These are phyloP conservation scores for Mimumesa dahlbomi DNA, from an alignment of 2,888 invertebrate genomes.

Conservation along the genomic window DNA sequence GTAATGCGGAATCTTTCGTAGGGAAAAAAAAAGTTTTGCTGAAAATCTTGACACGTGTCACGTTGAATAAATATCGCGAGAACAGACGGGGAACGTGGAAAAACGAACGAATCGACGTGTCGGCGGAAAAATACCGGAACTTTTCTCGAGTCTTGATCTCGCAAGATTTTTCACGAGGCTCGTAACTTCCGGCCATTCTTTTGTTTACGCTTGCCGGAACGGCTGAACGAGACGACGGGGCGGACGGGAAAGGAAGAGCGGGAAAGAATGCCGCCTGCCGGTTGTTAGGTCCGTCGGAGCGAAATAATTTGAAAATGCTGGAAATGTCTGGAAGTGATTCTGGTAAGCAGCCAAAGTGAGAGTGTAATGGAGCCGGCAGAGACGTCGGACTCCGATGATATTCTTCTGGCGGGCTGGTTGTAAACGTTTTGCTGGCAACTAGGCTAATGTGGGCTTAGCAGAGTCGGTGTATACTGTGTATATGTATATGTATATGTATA, in stretches of 20 bases:
- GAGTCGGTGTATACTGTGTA: too few relatives aligned
- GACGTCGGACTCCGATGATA: conserved; percentile 9
- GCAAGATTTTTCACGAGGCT: not conserved
- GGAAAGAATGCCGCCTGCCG: conserved; percentile 3
- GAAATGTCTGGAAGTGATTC: conserved; percentile 59
- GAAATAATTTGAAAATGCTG: conserved; percentile 47
- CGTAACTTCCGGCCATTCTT: not conserved
- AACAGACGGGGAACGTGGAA: too few relatives aligned
- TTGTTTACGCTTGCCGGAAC: not conserved
- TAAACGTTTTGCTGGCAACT: conserved; percentile 60
- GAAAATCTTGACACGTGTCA: too few relatives aligned
- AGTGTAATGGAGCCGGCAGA: conserved; percentile 58
- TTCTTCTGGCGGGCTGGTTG: conserved; percentile 19
- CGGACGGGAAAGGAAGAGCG: not conserved
- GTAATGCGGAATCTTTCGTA: too few relatives aligned
- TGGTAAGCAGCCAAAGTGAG: conserved; percentile 66
- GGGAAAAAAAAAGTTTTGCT: too few relatives aligned
- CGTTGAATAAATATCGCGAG: too few relatives aligned
- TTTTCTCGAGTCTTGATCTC: too few relatives aligned
- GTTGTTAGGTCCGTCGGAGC: conserved; percentile 32
- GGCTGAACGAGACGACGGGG: not conserved
- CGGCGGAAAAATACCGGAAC: too few relatives aligned
- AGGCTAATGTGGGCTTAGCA: conserved; percentile 67
- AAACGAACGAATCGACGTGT: too few relatives aligned
- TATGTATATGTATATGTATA: too few relatives aligned